A percentile compares a stretch with the other conserved stretches of the same genome.
Conservation (phyloP, 2,797 vertebrate genomes). For the Falco peregrinus region DNA sequence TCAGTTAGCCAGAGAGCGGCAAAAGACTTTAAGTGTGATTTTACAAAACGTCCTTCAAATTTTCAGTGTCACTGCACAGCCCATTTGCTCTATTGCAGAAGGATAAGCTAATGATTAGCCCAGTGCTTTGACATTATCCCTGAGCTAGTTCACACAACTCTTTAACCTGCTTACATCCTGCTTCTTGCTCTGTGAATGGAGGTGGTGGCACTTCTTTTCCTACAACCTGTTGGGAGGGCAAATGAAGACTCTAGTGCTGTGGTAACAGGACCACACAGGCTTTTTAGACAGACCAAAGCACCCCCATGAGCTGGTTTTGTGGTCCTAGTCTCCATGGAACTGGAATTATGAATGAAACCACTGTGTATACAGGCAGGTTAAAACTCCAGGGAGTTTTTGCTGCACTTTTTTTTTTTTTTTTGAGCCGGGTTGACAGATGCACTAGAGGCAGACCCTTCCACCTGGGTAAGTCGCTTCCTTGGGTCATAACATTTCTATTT, state of each 20-base stretch:
- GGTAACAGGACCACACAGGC: neutral
- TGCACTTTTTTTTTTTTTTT: neutral
- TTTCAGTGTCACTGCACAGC: accelerated
- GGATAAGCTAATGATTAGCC: neutral
- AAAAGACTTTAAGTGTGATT: neutral
- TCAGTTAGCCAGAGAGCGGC: neutral
- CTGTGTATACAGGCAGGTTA: neutral
- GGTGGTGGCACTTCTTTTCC: neutral
- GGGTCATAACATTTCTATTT: constrained; percentile 17
- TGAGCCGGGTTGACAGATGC: neutral
- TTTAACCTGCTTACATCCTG: neutral
- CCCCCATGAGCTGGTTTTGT: neutral
- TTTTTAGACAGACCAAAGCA: neutral
- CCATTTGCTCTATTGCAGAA: neutral
- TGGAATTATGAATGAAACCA: neutral
- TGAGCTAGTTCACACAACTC: neutral
- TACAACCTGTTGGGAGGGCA: neutral
- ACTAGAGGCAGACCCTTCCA: neutral
- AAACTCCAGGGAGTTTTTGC: neutral
- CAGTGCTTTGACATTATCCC: neutral
- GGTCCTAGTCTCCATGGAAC: accelerated
- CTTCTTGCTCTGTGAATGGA: neutral
- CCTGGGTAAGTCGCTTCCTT: neutral
- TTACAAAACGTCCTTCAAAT: neutral
- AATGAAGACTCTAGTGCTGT: neutral